Percentiles rank a stretch among this genome's conserved stretches.
These are phyloP conservation scores for Metopolophium dirhodum DNA, from an alignment of 1,140 invertebrate genomes.

Conservation along the genomic window DNA sequence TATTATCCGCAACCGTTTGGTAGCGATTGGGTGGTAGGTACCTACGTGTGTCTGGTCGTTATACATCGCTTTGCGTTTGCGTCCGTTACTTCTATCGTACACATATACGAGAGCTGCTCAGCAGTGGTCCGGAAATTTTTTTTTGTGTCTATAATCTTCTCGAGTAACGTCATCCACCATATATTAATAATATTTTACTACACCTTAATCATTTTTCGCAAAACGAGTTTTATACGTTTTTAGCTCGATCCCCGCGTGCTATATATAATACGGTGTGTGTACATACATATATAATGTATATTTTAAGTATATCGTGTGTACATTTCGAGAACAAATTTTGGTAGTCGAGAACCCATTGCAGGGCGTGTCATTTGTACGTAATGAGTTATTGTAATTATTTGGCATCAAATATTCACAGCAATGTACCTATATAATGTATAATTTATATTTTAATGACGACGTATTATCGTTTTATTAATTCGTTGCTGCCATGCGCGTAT, in stretches of 20 bases:
- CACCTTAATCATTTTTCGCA: neutral
- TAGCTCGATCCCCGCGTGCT: neutral
- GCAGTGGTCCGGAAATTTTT: neutral
- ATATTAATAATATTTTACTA: neutral
- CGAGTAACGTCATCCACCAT: neutral
- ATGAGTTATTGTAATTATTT: neutral
- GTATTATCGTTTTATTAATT: slow-evolving; percentile 23
- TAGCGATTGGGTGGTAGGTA: neutral
- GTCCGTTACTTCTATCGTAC: neutral
- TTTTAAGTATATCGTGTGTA: neutral
- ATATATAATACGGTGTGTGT: neutral
- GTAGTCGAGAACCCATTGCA: neutral
- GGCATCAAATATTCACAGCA: neutral
- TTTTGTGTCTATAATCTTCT: neutral
- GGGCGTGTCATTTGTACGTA: slow-evolving; percentile 7
- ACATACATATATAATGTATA: neutral
- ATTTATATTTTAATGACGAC: slow-evolving; percentile 21
- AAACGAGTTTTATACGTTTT: neutral
- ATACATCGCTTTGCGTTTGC: neutral
- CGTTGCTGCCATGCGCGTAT: neutral
- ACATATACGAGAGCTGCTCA: neutral
- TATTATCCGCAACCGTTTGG: neutral
- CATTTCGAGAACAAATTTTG: neutral
- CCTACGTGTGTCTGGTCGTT: neutral
- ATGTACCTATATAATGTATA: neutral